Conservation (phyloP, 2,113 vertebrate species). For the Hippocampus guttulatus region DNA sequence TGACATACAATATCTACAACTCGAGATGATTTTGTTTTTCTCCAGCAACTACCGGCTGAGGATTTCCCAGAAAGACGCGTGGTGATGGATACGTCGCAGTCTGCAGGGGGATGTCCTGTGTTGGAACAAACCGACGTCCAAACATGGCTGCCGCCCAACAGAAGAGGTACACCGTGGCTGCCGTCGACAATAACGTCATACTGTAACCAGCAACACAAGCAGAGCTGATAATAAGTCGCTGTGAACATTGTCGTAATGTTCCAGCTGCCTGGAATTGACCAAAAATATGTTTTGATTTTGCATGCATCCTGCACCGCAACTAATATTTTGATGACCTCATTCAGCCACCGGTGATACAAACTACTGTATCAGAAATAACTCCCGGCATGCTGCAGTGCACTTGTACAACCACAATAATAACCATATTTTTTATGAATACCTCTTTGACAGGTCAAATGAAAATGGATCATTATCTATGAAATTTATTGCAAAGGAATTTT, state of each 20-base stretch:
- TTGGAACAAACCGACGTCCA: slow-evolving; percentile 29
- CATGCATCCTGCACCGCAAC: too few relatives aligned
- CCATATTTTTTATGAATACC: neutral
- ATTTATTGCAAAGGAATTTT: neutral
- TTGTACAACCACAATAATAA: neutral
- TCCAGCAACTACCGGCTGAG: neutral
- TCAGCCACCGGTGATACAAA: neutral
- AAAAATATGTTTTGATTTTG: neutral
- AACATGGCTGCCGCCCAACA: slow-evolving; percentile 35
- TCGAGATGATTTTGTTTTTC: neutral
- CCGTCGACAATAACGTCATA: neutral
- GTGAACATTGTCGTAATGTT: neutral
- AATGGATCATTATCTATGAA: neutral
- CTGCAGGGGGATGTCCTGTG: slow-evolving; percentile 25
- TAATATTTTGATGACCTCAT: neutral
- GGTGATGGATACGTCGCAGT: slow-evolving; percentile 41
- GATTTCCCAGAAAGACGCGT: slow-evolving; percentile 18
- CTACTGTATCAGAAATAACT: neutral
- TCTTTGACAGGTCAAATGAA: neutral
- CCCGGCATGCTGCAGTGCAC: neutral
- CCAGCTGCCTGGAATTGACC: neutral
- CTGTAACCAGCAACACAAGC: neutral
- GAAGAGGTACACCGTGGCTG: slow-evolving; percentile 44
- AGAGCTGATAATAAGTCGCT: neutral
- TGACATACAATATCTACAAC: neutral